Percentiles rank a stretch among this genome's conserved stretches.
These are phyloP conservation scores for Mesochorus sp. DNA, from an alignment of 2,888 invertebrate genomes.

Conservation along the genomic window DNA sequence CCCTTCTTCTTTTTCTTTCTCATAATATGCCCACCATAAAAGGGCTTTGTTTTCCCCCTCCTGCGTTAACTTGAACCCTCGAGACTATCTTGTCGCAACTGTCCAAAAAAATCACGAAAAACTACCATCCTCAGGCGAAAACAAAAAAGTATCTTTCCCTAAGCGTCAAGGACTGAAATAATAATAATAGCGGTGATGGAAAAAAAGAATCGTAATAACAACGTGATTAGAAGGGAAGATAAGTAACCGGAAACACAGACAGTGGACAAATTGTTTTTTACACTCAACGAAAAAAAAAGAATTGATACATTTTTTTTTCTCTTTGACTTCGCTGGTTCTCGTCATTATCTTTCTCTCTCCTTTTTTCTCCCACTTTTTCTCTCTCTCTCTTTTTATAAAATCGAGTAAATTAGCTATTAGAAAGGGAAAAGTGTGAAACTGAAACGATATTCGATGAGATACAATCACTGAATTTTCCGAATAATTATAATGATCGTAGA, in stretches of 20 bases:
- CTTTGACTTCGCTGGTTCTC: neutral
- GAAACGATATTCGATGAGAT: too few relatives aligned
- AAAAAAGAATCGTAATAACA: constrained; percentile 2
- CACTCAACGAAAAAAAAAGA: neutral
- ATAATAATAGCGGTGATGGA: constrained; percentile 12
- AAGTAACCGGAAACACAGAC: neutral
- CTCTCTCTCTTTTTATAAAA: neutral
- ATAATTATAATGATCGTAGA: too few relatives aligned
- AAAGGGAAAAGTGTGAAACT: neutral
- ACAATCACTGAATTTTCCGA: too few relatives aligned
- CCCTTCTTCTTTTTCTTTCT: neutral
- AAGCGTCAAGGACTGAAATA: neutral
- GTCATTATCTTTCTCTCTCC: neutral
- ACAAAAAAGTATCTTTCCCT: neutral
- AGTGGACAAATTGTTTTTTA: neutral
- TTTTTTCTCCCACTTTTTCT: neutral
- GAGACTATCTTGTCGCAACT: neutral
- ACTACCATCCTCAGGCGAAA: neutral
- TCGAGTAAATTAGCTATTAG: neutral
- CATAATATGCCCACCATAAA: constrained; percentile 6
- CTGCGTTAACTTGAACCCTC: too few relatives aligned
- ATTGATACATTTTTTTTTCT: neutral
- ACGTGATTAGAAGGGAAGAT: neutral
- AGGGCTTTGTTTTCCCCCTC: neutral
- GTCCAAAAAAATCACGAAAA: neutral